Evolutionary conservation across 2,797 vertebrate genomes (phyloP).

Genomic region (Xenops minutus): DNA sequence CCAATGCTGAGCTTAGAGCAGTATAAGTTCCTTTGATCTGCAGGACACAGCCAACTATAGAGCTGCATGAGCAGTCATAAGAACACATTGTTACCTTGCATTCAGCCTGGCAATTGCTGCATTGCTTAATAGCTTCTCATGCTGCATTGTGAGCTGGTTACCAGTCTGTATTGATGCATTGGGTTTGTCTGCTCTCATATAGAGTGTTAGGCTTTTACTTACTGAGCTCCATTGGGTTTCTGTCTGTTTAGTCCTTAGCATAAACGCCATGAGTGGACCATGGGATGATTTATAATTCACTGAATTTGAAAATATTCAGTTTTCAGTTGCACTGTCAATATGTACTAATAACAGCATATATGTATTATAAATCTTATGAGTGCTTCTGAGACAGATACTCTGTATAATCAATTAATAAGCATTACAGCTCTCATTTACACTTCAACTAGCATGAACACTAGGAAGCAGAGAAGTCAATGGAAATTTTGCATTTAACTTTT

Average conservation of each 20-base stretch:
- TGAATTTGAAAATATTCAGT: neutral
- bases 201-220: neutral
- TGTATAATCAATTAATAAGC: neutral
- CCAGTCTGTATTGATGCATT: neutral
- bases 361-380: neutral
- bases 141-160: neutral
- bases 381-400: neutral
- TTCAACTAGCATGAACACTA: accelerated
- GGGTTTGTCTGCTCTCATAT: neutral
- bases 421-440: neutral
- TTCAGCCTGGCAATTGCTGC: neutral
- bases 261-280: neutral
- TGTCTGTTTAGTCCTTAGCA: neutral
- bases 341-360: neutral
- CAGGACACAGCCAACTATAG: accelerated
- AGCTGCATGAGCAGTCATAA: neutral
- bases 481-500: neutral
- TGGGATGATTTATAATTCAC: neutral
- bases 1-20: neutral
- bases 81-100: neutral
- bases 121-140: neutral
- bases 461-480: accelerated
- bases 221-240: neutral
- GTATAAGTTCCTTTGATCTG: neutral
- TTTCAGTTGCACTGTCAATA: neutral